Evolutionary conservation across 1,140 invertebrate species (phyloP), one percentile per base, ranked within the genome.

Genomic region (Phthorimaea operculella): DNA sequence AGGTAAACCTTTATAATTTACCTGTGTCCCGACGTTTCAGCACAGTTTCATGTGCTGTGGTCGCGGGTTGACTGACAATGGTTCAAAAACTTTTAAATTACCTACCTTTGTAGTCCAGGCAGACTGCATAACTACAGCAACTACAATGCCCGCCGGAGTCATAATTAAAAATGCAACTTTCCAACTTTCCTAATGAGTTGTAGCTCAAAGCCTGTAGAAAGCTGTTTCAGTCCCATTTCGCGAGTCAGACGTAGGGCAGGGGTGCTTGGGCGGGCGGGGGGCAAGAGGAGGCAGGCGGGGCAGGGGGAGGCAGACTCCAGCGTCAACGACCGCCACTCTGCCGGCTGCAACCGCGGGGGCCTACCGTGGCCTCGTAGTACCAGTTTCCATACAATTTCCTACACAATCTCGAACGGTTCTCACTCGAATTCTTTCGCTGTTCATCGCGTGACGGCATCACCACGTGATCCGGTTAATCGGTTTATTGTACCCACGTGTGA

Each of bases 271-370:
- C 74, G 76, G 77, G 72, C 75, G 68, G 75, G 64, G 72, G 70
- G 73, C 21, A 6, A 71, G 72, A 72, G 73, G 70, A 64, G 57
- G 55, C 12, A 59, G 65, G 59, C 58, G 59, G 58, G 65, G 59
- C 52, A 36, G 61, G 57, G 57, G 62, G 50, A 47, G 60, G 71
- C 68, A 64, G 63, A 57, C 62, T 65, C 67, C 72, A 74, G 70
- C 79, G 79, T 83, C 79, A 83, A 83, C 78, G 79, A 81, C 80
- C 80, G 80, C 69, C 78, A 76, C 73, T 83, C 73, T 65, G 57
- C 66, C 58, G 73, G 74, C 74, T 74, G 74, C 68, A 59, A 67
- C 52, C 73, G 77, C 59, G 68, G 63, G 71, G 72, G 69, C 62
- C 72, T 65, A 70, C 67, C 72, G 75, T 66, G 60, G 59, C 63